phyloP scores from a whole-genome alignment of 2,113 vertebrate species.

The Sapajus apella region DNA sequence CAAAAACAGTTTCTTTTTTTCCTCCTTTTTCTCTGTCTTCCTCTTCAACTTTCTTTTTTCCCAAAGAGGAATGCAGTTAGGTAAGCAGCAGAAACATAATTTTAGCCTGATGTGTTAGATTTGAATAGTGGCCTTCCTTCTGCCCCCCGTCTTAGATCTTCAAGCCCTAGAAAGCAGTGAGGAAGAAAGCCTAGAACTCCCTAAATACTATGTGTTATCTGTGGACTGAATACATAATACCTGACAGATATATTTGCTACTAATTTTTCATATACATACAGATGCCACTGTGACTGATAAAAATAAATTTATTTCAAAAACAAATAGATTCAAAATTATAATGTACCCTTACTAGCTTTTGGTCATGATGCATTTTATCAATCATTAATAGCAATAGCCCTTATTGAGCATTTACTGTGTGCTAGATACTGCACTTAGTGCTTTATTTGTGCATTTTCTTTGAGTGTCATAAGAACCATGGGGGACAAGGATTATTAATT shows the following conservation, averaged over 20 bases:
- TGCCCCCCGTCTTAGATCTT: not conserved
- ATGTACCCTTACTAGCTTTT: not conserved
- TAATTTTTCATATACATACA: not conserved
- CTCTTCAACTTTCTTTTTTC: not conserved
- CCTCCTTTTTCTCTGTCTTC: not conserved
- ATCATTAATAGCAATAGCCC: not conserved
- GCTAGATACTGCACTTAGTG: not conserved
- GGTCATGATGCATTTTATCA: not conserved
- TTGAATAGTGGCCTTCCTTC: not conserved
- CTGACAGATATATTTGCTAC: not conserved
- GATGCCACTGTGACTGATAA: not conserved
- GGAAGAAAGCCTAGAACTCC: not conserved
- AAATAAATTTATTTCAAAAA: not conserved
- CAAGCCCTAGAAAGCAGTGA: not conserved
- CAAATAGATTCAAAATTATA: not conserved
- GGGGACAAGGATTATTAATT: not conserved
- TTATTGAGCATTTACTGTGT: not conserved
- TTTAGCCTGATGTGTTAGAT: not conserved
- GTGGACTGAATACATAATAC: not conserved
- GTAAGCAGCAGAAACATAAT: not conserved
- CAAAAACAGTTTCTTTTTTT: not conserved
- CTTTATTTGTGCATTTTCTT: not conserved
- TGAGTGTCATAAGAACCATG: not conserved
- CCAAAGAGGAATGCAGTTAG: not conserved
- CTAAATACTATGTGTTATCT: not conserved